These are phyloP conservation scores for Hypotaenidia okinawae DNA, from an alignment of 2,797 vertebrate genomes.

Conservation along the genomic window DNA sequence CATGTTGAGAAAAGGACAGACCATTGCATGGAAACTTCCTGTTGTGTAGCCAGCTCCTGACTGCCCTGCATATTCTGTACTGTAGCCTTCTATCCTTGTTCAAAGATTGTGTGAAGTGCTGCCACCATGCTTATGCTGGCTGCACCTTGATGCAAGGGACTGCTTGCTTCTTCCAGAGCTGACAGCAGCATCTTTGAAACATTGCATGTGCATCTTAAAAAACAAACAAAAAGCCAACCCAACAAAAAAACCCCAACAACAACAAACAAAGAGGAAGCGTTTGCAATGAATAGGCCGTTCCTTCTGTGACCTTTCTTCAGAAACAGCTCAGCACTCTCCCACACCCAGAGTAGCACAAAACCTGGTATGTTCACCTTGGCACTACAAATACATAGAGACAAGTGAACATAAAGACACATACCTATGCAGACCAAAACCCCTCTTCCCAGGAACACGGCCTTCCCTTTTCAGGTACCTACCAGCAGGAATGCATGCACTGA, in stretches of 20 bases:
- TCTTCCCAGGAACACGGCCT: neutral
- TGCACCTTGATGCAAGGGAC: neutral
- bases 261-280: neutral
- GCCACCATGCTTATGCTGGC: neutral
- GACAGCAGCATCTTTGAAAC: neutral
- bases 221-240: too few relatives aligned
- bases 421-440: neutral
- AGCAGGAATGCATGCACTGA: neutral
- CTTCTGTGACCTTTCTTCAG: neutral
- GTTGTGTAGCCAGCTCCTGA: neutral
- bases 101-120: neutral
- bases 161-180: neutral
- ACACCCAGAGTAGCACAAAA: neutral
- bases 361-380: neutral
- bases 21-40: neutral
- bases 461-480: conserved; percentile 31
- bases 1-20: neutral
- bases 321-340: neutral
- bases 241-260: too few relatives aligned
- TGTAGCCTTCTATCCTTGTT: neutral
- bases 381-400: neutral
- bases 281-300: neutral
- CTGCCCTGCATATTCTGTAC: neutral
- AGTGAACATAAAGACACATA: neutral
- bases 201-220: neutral